phyloP scores from a whole-genome alignment of 2,888 invertebrate species.

The Axea sp. region DNA sequence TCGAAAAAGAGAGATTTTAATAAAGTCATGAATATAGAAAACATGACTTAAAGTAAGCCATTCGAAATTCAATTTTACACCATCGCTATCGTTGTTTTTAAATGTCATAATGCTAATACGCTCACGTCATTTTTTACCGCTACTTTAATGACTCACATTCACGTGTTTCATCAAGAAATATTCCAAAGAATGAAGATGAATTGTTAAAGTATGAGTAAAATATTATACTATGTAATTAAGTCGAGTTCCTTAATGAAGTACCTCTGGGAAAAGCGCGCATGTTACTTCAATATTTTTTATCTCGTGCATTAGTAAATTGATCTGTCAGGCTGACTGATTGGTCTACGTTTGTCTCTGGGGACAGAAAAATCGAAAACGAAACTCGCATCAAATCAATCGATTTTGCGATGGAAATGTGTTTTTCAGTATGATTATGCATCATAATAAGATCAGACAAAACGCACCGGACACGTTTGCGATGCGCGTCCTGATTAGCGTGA shows the following conservation, averaged over 20 bases:
- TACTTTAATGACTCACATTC: slow-evolving; percentile 16
- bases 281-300: slow-evolving; percentile 62
- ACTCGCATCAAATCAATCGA: slow-evolving; percentile 50
- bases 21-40: slow-evolving; percentile 4
- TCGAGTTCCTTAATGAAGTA: slow-evolving; percentile 60
- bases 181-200: slow-evolving; percentile 14
- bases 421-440: slow-evolving; percentile 12
- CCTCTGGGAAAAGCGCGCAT: slow-evolving; percentile 50
- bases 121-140: slow-evolving; percentile 2
- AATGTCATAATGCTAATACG: slow-evolving; percentile 11
- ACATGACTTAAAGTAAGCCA: background rate
- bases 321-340: slow-evolving; percentile 64
- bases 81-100: slow-evolving; percentile 15
- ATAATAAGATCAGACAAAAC: too few species aligned
- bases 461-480: too few species aligned
- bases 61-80: slow-evolving; percentile 20
- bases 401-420: slow-evolving; percentile 15
- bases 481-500: too few species aligned
- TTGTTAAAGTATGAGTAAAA: slow-evolving; percentile 40
- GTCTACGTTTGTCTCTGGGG: slow-evolving; percentile 56
- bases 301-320: slow-evolving; percentile 66
- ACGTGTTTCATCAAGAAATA: slow-evolving; percentile 10
- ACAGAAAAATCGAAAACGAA: slow-evolving; percentile 54
- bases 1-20: background rate
- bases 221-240: slow-evolving; percentile 61